Evolutionary conservation across 1,140 invertebrate species (phyloP), one percentile per base, ranked within the genome.

Genomic region (Psilanteris sp.): DNA sequence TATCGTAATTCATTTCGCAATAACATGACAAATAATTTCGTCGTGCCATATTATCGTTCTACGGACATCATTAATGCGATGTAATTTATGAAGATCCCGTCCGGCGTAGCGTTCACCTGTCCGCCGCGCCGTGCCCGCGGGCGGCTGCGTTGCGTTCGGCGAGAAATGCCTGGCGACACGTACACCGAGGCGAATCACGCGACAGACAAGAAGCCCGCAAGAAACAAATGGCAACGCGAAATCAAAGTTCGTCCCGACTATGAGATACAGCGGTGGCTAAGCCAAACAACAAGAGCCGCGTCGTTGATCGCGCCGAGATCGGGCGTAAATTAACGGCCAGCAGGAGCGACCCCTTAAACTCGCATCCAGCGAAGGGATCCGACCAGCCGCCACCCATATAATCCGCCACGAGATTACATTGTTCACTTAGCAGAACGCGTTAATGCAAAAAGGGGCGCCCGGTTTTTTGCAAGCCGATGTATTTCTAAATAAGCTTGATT

Each of bases 61-160:
- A 76, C 70, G 80, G 79, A 80, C 79, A 79, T 86, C 84, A 85
- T 87, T 87, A 87, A 81, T 82, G 80, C 82, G 75, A 77, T 82
- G 83, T 82, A 85, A 86, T 87, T 86, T 87, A 85, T 87, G 83
- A 85, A 83, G 68, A 75, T 68, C 52, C 80, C 79, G 81, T 83
- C 83, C 78, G 68, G 74, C 62, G 77, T 72, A 43, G 74, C 79
- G 79, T 80, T 77, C 77, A 73, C 73, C 43, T 72, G 71, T 71
- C 77, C 26, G 39, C 15, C 54, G 54, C 67, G 77, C 50, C 54
- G 75, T 59, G 73, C 81, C 80, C 76, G 72, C 68, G 34, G 80
- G 73, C 77, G 64, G 67, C 79, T 72, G 44, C 78, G 72, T 77
- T 64, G 55, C 22, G 50, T 61, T 57, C 27, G 20, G 18, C 68